Percentiles rank a stretch among this genome's conserved stretches.
Conservation (phyloP, 2,113 vertebrate species). For the Eleginops maclovinus region DNA sequence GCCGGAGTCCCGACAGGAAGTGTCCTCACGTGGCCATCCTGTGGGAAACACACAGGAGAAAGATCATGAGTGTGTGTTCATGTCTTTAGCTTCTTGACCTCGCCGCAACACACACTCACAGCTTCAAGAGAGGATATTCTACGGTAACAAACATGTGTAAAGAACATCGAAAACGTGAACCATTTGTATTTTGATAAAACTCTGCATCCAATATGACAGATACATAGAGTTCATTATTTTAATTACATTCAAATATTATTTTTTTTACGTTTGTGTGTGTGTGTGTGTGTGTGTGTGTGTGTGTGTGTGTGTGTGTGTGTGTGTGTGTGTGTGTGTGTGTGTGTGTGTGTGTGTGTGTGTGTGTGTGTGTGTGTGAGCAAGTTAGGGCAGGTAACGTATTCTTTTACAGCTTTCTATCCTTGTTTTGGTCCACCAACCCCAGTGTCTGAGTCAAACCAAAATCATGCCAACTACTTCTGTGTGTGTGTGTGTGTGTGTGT, state of each 20-base stretch:
- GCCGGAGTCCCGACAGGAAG: constrained; percentile 12
- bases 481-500: constrained; percentile 38
- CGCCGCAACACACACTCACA: no score
- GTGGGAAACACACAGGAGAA: background rate
- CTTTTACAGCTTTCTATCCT: constrained; percentile 17
- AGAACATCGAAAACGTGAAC: no score
- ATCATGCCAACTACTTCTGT: constrained; percentile 14
- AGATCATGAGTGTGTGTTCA: background rate
- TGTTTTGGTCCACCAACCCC: constrained; percentile 20
- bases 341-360: constrained; percentile 8
- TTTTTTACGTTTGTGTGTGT: constrained; percentile 24
- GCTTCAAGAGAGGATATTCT: no score
- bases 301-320: constrained; percentile 23
- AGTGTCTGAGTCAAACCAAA: constrained; percentile 35
- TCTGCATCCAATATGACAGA: no score
- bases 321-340: constrained; percentile 17
- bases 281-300: constrained; percentile 20
- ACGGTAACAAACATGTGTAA: no score
- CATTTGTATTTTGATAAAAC: no score
- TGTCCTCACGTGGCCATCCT: constrained; percentile 44
- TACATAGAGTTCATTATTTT: no score
- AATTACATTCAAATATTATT: no score
- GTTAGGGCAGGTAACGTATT: constrained; percentile 38
- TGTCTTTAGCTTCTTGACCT: background rate
- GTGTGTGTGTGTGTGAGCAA: background rate